phyloP scores from a whole-genome alignment of 2,888 invertebrate genomes.

The Andrena haemorrhoa region DNA sequence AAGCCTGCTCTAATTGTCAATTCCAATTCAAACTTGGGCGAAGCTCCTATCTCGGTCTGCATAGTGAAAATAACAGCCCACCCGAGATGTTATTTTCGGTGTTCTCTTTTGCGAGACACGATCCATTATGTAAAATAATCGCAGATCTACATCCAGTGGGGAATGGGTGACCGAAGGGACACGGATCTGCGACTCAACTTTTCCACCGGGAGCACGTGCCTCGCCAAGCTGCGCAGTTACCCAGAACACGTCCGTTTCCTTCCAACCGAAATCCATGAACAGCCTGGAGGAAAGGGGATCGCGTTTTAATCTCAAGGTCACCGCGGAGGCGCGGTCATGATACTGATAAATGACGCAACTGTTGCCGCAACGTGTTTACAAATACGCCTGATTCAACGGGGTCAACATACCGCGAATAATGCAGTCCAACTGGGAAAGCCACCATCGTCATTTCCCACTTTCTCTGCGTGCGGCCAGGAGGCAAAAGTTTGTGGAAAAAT shows the following conservation, averaged over 20 bases:
- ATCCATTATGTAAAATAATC: background rate
- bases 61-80: too few relatives aligned
- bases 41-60: too few relatives aligned
- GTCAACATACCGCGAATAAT: constrained; percentile 20
- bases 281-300: background rate
- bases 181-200: background rate
- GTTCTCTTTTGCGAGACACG: background rate
- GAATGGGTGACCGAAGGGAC: background rate
- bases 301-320: constrained; percentile 10
- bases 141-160: background rate
- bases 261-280: background rate
- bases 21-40: too few relatives aligned
- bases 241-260: background rate
- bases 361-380: constrained; percentile 40
- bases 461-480: too few relatives aligned
- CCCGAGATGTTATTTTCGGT: background rate
- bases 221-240: constrained; percentile 6
- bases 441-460: too few relatives aligned
- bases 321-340: constrained; percentile 19
- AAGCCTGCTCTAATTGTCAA: too few relatives aligned
- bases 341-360: constrained; percentile 7
- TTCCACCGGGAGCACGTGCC: background rate
- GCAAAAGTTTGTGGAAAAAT: too few relatives aligned
- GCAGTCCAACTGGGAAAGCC: background rate
- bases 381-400: constrained; percentile 28